Base-by-base conservation (phyloP, 2,113 vertebrate species). In the Larimichthys crocea region DNA sequence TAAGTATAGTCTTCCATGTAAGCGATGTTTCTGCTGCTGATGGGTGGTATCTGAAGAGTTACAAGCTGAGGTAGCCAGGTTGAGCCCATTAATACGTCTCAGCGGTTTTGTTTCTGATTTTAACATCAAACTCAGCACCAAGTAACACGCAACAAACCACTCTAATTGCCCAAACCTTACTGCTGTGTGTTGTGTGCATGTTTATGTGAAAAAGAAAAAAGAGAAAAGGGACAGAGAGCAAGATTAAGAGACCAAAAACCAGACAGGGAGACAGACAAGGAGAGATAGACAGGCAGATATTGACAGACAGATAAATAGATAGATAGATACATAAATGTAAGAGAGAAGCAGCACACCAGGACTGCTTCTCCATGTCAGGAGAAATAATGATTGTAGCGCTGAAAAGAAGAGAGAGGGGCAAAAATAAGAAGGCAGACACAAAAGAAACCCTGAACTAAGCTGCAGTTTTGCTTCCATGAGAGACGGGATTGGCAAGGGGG, bases 301-400 rank as follows among this genome's bases (percentile, higher is more conserved):
- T 64, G 85, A 86, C 48, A 62, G 67, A 80, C n/a, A 49, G 78
- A 74, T 72, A 76, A 76, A 80, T 20, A 73, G 29, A 73, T 62
- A 90, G 57, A 83, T 48, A 69, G 56, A 73, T 26, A 26, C 26
- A 26, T 26, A 85, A 75, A 86, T 63, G 73, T 60, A 59, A 80
- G 75, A 74, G 48, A 61, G 65, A 68, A 42, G 40, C 64, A 64
- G 55, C 35, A 67, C 12, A 52, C 50, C 55, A 49, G 55, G 61
- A 75, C 56, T 57, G 74, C 56, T 52, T 85, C 52, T 77, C 66
- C 57, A 49, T 80, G 76, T 65, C 83, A 75, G 52, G 64, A 79
- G 60, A 87, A 84, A 84, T 86, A 82, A 87, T 88, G 71, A 89
- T n/a, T 90, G 61, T 31, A 69, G 52, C 52, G 61, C 75, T 84